phyloP scores from a whole-genome alignment of 2,888 invertebrate genomes.

The Leptinotarsa tumamoca region DNA sequence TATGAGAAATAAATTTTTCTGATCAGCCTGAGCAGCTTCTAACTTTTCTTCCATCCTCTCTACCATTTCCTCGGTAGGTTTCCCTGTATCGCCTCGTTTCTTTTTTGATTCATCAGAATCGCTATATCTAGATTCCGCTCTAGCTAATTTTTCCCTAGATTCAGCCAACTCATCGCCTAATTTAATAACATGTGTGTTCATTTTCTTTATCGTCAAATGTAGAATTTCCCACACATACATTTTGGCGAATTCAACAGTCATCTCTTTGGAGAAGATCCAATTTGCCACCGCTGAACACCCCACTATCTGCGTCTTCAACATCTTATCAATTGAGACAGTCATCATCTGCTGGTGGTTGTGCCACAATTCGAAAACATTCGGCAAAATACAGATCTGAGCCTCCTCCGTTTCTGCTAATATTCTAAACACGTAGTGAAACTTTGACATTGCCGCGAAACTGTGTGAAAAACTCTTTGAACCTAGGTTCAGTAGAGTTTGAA shows the following conservation, averaged over 20 bases:
- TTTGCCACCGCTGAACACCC: constrained; percentile 97
- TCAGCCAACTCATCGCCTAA: constrained; percentile 84
- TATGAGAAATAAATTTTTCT: constrained; percentile 95
- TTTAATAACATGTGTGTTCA: constrained; percentile 94
- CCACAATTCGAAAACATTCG: constrained; percentile 96
- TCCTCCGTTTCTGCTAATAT: constrained; percentile 93
- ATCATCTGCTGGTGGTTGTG: constrained; percentile 96
- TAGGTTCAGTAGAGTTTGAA: constrained; percentile 91
- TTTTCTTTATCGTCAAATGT: constrained; percentile 94
- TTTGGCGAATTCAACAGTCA: constrained; percentile 92
- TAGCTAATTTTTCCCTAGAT: constrained; percentile 86
- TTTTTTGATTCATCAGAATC: constrained; percentile 73
- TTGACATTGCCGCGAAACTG: constrained; percentile 97
- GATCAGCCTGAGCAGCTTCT: constrained; percentile 95
- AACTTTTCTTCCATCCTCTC: constrained; percentile 96
- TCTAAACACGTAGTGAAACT: constrained; percentile 93
- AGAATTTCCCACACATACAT: constrained; percentile 97
- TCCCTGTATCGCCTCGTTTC: constrained; percentile 68
- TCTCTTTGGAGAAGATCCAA: constrained; percentile 97
- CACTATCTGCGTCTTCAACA: constrained; percentile 96
- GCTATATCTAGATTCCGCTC: constrained; percentile 86
- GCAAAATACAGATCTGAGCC: constrained; percentile 92
- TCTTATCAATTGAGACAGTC: constrained; percentile 94
- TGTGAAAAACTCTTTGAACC: constrained; percentile 98
- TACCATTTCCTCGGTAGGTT: constrained; percentile 85